Conservation (phyloP, 1,140 invertebrate species). For the Calliphora vicina region DNA sequence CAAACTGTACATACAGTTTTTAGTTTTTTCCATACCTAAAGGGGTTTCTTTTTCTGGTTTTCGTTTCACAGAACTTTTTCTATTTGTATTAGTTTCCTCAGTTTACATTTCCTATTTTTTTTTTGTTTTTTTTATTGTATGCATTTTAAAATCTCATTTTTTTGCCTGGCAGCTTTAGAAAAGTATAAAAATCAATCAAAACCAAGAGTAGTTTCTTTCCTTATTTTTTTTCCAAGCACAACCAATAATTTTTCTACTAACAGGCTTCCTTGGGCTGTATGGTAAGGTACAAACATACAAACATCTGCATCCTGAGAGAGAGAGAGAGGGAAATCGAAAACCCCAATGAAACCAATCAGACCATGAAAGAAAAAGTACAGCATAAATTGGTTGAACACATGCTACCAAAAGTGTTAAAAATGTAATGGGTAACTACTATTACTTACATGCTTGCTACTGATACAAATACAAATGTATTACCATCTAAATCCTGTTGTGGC, state of each 20-base stretch:
- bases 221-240: no score
- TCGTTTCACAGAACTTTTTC: background rate
- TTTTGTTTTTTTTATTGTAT: background rate
- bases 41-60: background rate
- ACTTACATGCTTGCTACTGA: background rate
- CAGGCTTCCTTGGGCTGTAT: background rate
- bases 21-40: background rate
- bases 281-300: background rate
- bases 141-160: background rate
- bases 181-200: background rate
- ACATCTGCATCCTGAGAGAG: no score
- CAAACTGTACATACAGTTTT: background rate
- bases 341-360: background rate
- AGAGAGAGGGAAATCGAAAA: no score
- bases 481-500: background rate
- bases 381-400: background rate
- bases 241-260: background rate
- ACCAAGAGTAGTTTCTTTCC: background rate
- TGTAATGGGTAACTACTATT: background rate
- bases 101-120: background rate
- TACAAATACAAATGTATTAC: background rate
- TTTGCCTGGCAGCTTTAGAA: background rate
- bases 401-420: background rate
- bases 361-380: background rate
- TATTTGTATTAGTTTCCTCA: background rate